Base-by-base conservation (phyloP, 2,797 vertebrate genomes). In the Manis crassicaudata region DNA sequence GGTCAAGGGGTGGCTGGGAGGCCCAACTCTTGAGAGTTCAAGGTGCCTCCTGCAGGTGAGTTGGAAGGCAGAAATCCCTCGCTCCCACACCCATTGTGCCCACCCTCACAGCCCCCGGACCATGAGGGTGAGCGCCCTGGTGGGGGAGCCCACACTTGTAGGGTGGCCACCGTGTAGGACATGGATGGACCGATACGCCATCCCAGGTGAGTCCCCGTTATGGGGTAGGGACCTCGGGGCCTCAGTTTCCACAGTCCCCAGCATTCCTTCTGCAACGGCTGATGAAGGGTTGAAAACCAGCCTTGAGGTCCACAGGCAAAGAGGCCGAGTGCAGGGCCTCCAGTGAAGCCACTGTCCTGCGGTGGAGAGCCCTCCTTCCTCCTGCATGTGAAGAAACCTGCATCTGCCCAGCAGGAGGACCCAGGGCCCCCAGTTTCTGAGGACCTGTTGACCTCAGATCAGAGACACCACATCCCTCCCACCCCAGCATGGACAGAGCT, bases 361-460 rank as follows among this genome's bases (percentile, higher is more conserved):
- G 1, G 14, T 6, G 2, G 35, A 63, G 35, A 73, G 29, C 12
- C 23, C 13, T 0, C 37, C 3, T 35, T 8, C 43, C 29, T 67
- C 40, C 25, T 58, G 58, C 25, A n/a, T 23, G 16, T 50, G 65
- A 76, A 76, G 75, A 56, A 54, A 37, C 29, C 5, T 0, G 1
- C 2, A 1, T 76, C 14, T 13, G 0, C 40, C 32, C 32, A 7
- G 46, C 0, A 0, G 9, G 68, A 82, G 70, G 29, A 29, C 29
- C 7, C 5, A 1, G 1, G 46, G 43, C 32, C 80, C 35, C 0
- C 29, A 8, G 83, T 60, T 90, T 73, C 54, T 37, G 83, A 58
- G 76, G 58, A 17, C 52, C 50, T 54, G n/a, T 14, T 21, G 72
- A 72, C 79, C 68, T 72, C 50, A 29, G 43, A 16, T 60, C 58